Percentiles rank a stretch among this genome's conserved stretches.
These are phyloP conservation scores for Diadromus collaris DNA, from an alignment of 2,888 invertebrate genomes.

Conservation along the genomic window DNA sequence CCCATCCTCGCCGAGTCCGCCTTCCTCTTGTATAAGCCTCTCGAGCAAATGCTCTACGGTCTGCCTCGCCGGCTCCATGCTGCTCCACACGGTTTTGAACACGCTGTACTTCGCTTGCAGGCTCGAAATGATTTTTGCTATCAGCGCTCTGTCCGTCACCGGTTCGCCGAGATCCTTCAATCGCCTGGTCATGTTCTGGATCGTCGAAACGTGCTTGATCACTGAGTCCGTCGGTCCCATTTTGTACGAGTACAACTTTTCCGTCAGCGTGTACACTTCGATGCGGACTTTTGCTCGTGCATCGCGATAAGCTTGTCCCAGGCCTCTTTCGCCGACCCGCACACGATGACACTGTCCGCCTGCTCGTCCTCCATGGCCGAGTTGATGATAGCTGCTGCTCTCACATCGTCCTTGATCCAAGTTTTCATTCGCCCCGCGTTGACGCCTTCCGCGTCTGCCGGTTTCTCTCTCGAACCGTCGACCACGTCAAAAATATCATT, in stretches of 20 bases:
- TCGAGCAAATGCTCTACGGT: constrained; percentile 29
- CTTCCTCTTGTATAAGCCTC: constrained; percentile 31
- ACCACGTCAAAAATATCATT: constrained; percentile 55
- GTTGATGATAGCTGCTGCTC: constrained; percentile 56
- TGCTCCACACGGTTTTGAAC: constrained; percentile 46
- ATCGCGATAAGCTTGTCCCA: constrained; percentile 60
- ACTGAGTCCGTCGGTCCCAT: constrained; percentile 59
- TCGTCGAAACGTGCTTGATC: constrained; percentile 65
- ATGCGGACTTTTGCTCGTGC: constrained; percentile 63
- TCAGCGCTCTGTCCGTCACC: constrained; percentile 16
- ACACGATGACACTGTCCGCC: constrained; percentile 58
- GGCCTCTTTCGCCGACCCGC: constrained; percentile 61
- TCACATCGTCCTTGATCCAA: constrained; percentile 57
- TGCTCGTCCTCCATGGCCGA: constrained; percentile 48
- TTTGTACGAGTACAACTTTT: constrained; percentile 41
- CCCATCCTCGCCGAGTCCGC: neutral
- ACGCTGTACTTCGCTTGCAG: constrained; percentile 31
- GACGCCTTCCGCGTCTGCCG: constrained; percentile 19
- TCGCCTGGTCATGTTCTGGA: constrained; percentile 64
- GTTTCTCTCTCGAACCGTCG: constrained; percentile 38
- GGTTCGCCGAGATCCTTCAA: constrained; percentile 42
- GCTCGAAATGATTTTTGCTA: constrained; percentile 44
- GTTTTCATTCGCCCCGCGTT: constrained; percentile 22
- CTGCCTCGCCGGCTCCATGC: constrained; percentile 31
- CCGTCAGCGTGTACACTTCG: constrained; percentile 25